Conservation (phyloP, 2,888 invertebrate genomes). For the Serrognathus titanus region DNA sequence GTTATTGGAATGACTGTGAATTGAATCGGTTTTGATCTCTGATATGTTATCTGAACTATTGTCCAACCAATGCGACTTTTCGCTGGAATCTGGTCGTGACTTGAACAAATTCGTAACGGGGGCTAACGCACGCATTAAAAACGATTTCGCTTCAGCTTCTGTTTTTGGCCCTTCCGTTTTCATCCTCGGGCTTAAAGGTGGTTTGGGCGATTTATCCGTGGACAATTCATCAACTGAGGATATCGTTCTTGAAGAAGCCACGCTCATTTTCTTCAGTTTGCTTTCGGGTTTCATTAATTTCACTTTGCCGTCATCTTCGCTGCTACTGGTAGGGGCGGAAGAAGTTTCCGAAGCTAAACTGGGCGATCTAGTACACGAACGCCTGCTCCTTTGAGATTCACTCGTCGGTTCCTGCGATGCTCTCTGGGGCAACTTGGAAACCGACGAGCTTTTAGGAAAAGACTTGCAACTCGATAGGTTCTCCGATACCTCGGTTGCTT, state of each 20-base stretch:
- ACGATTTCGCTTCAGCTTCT: conserved; percentile 65
- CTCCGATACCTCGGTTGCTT: conserved; percentile 45
- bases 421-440: conserved; percentile 40
- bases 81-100: conserved; percentile 55
- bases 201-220: conserved; percentile 50
- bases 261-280: conserved; percentile 33
- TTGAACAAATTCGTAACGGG: conserved; percentile 75
- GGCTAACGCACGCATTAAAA: conserved; percentile 69
- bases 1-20: conserved; percentile 45
- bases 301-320: conserved; percentile 41
- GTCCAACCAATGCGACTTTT: conserved; percentile 49
- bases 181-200: conserved; percentile 51
- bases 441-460: conserved; percentile 22
- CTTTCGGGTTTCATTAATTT: conserved; percentile 19
- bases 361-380: conserved; percentile 42
- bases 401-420: conserved; percentile 22
- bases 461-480: conserved; percentile 38
- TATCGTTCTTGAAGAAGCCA: conserved; percentile 52
- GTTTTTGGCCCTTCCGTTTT: conserved; percentile 48
- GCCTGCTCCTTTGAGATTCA: conserved; percentile 26
- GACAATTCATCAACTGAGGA: conserved; percentile 58
- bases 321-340: conserved; percentile 37
- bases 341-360: conserved; percentile 45
- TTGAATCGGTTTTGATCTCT: conserved; percentile 30
- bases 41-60: conserved; percentile 35